Conservation (phyloP, 2,888 invertebrate species). For the Eristalis tenax region DNA sequence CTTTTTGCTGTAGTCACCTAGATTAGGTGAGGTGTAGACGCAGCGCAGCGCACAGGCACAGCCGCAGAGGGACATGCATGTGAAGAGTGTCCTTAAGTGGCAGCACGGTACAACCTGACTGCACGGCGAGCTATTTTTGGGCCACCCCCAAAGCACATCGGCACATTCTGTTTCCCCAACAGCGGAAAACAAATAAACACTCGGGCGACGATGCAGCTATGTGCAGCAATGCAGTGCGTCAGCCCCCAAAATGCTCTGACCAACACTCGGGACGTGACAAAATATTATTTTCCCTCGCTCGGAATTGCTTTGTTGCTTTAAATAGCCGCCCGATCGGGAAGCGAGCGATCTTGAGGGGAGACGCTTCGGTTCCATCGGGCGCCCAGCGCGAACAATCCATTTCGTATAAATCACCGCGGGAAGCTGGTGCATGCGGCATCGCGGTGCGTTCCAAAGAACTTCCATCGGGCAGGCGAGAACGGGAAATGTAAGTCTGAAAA, state of each 20-base stretch:
- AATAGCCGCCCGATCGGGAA: slow-evolving; percentile 33
- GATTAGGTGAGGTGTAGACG: slow-evolving; percentile 65
- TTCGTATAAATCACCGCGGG: slow-evolving; percentile 63
- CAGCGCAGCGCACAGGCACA: slow-evolving; percentile 3
- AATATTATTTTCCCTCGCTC: slow-evolving; percentile 52
- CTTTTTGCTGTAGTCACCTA: slow-evolving; percentile 67
- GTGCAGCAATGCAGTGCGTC: not conserved
- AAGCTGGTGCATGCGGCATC: slow-evolving; percentile 62
- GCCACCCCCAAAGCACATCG: slow-evolving; percentile 25
- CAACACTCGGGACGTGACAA: slow-evolving; percentile 67
- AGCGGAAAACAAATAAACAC: slow-evolving; percentile 69
- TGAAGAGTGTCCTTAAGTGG: slow-evolving; percentile 64
- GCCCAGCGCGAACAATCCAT: slow-evolving; percentile 51
- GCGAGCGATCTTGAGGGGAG: not conserved
- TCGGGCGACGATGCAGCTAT: slow-evolving; percentile 3
- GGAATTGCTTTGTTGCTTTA: slow-evolving; percentile 35
- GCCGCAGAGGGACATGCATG: not conserved
- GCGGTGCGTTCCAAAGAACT: slow-evolving; percentile 16
- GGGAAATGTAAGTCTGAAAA: slow-evolving; percentile 36
- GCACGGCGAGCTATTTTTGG: slow-evolving; percentile 50
- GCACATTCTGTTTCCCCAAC: slow-evolving; percentile 53
- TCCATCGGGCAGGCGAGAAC: slow-evolving; percentile 6
- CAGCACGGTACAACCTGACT: slow-evolving; percentile 41
- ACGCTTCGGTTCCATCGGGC: not conserved
- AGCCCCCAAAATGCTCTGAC: slow-evolving; percentile 30